Base-by-base conservation (phyloP, 2,113 vertebrate genomes). In the Thunnus maccoyii region DNA sequence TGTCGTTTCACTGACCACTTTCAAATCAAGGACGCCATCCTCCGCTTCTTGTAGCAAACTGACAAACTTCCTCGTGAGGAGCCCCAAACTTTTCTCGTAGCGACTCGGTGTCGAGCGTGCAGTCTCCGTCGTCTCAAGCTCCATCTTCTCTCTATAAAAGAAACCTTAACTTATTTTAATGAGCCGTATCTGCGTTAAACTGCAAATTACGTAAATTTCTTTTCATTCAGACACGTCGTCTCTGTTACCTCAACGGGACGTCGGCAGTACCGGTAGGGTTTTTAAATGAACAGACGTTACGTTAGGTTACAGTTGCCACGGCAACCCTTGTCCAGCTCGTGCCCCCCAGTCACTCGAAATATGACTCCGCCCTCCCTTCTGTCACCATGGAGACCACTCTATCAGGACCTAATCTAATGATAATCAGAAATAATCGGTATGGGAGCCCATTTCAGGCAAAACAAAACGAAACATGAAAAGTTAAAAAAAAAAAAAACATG, bases 81-180 rank as follows among this genome's bases (percentile, higher is more conserved):
- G 94, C 72, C 93, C 95, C 93, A 96, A 94, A 94, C 94, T 96
- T 96, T 96, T 96, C 90, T 96, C 95, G 62, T 95, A 95, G 57
- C 96, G 95, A 83, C 95, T 94, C 69, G 92, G 91, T 14, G 93
- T 89, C 46, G 92, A 88, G 72, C 84, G 84, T 13, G 69, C 89
- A 5, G 91, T 76, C 80, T 92, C 94, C 90, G 92, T 93, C 27
- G 70, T 81, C 63, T 85, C 88, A 48, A 83, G 84, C 46, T 91
- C 86, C 88, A 89, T 93, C 81, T 86, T 88, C 76, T 54, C 4
- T 55, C n/a, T 30, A 20, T 3, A 20, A 84, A 82, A 56, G 1
- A 52, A 47, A 41, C 12, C 12, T 2, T 47, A 3, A 13, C 60
- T 78, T 69, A 3, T 17, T 72, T 64, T 2, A 48, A 0, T 16